These are phyloP conservation scores for rabbit (Oryctolagus cuniculus) DNA, from an alignment of 2,113 vertebrate species.

Conservation along the genomic window DNA sequence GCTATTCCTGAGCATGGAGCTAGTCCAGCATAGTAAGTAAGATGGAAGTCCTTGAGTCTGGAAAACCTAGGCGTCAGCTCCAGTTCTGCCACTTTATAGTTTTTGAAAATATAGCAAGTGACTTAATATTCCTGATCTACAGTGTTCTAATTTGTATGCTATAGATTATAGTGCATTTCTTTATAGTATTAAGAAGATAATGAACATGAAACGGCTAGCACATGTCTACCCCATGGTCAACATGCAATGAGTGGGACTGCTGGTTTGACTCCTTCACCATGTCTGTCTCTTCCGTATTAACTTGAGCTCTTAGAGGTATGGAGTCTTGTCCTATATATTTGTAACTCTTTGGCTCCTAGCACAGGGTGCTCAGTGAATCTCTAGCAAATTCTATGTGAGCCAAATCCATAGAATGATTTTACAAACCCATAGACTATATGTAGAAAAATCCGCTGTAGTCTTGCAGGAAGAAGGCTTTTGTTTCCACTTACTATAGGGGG, in stretches of 20 bases:
- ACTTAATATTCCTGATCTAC: background rate
- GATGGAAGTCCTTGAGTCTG: background rate
- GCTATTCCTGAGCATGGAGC: background rate
- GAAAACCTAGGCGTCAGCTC: background rate
- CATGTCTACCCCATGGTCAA: rapidly evolving
- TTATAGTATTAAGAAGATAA: background rate
- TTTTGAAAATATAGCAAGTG: constrained; percentile 13
- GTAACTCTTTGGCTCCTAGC: background rate
- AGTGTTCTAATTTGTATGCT: background rate
- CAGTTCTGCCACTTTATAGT: background rate
- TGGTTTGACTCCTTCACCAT: rapidly evolving
- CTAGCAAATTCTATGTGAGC: background rate
- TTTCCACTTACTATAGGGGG: constrained; percentile 45
- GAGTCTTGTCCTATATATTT: background rate
- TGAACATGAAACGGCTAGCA: background rate
- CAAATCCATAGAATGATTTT: background rate
- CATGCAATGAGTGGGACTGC: background rate
- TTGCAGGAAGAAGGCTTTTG: background rate
- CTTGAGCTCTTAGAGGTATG: background rate
- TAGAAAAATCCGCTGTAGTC: background rate
- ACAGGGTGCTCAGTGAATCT: background rate
- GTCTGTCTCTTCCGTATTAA: background rate
- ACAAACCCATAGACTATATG: background rate
- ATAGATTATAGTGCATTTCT: background rate
- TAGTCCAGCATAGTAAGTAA: background rate